These are phyloP conservation scores for Alcedo atthis DNA, from an alignment of 2,797 vertebrate genomes.

Conservation along the genomic window DNA sequence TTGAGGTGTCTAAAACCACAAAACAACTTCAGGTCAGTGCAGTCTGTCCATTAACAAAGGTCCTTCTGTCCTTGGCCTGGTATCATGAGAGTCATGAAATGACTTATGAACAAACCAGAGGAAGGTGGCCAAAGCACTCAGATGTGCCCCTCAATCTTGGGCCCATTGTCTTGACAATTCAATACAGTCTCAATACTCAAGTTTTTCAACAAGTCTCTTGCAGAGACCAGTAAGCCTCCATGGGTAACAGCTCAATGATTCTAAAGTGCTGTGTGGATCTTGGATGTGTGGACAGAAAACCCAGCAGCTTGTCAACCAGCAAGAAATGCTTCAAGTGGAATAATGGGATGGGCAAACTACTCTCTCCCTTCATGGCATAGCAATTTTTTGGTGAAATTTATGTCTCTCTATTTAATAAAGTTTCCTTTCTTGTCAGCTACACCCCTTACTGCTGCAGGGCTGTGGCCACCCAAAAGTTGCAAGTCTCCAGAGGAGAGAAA, in stretches of 20 bases:
- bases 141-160: neutral
- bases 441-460: neutral
- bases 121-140: neutral
- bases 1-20: conserved; percentile 63
- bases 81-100: neutral
- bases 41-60: neutral
- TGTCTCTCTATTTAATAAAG: neutral
- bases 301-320: neutral
- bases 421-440: neutral
- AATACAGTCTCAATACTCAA: neutral
- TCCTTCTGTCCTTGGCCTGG: neutral
- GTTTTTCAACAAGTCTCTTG: neutral
- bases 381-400: neutral
- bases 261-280: neutral
- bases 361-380: neutral
- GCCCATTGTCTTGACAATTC: neutral
- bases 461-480: neutral
- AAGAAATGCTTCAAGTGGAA: neutral
- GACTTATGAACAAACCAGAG: neutral
- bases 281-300: neutral
- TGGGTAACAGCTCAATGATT: neutral
- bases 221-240: neutral
- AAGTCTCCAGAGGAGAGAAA: neutral
- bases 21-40: neutral
- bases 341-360: neutral